A percentile compares a stretch with the other conserved stretches of the same genome.
phyloP scores from a whole-genome alignment of 2,113 vertebrate genomes.

The Coturnix japonica region DNA sequence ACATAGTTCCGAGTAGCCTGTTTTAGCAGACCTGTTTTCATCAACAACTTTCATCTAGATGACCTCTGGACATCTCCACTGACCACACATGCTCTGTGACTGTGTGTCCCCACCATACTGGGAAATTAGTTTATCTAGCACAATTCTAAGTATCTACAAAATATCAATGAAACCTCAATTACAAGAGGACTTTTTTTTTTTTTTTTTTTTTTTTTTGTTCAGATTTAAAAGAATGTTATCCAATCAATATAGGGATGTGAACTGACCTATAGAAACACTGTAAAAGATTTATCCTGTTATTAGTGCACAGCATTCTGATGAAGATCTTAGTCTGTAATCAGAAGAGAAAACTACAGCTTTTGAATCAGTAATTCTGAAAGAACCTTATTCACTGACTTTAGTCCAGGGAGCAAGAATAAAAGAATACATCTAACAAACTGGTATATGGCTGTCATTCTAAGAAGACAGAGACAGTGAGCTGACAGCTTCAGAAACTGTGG shows the following conservation, averaged over 20 bases:
- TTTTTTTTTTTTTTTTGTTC: not conserved
- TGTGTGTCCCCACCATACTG: not conserved
- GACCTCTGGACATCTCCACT: rapidly evolving
- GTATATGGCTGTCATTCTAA: not conserved
- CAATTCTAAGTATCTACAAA: not conserved
- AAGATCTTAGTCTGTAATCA: not conserved
- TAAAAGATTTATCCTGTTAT: not conserved
- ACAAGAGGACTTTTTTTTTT: rapidly evolving
- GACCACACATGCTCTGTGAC: not conserved
- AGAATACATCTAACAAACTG: not conserved
- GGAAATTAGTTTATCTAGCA: not conserved
- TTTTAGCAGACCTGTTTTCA: not conserved
- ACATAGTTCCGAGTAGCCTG: not conserved
- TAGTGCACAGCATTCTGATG: not conserved
- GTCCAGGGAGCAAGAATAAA: not conserved
- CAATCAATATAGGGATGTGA: not conserved
- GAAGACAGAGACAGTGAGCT: not conserved
- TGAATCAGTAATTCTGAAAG: not conserved
- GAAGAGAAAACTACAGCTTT: not conserved
- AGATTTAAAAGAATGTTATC: not conserved
- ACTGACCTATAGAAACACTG: not conserved
- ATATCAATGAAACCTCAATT: rapidly evolving
- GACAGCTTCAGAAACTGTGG: conserved; percentile 10
- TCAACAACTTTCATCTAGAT: not conserved
- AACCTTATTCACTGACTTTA: conserved; percentile 7